phyloP scores from a whole-genome alignment of 1,140 invertebrate species.

The Pseudomyrmex sp. region DNA sequence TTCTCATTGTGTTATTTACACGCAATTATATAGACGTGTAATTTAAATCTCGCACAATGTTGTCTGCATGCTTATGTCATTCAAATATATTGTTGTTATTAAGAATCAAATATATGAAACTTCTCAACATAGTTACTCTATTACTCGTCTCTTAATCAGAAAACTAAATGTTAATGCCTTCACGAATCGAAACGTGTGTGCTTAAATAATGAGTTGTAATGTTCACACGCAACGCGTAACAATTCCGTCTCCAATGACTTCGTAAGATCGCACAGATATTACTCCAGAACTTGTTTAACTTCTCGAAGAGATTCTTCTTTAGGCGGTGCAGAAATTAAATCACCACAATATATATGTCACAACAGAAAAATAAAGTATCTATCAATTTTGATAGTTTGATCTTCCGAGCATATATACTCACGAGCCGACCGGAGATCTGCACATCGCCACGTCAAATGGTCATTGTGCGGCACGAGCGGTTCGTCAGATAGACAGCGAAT shows the following conservation, averaged over 20 bases:
- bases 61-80: not conserved
- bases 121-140: not conserved
- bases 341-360: too few relatives aligned
- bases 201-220: constrained; percentile 6
- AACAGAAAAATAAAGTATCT: not conserved
- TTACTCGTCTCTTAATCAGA: not conserved
- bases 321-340: not conserved
- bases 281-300: not conserved
- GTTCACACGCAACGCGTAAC: not conserved
- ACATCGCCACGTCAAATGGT: constrained; percentile 11
- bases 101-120: not conserved
- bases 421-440: not conserved
- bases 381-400: not conserved
- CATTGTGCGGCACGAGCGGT: not conserved
- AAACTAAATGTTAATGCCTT: not conserved
- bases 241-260: not conserved
- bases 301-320: not conserved
- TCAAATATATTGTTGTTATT: not conserved
- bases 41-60: not conserved
- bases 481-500: not conserved
- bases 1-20: not conserved
- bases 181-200: not conserved
- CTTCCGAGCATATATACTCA: not conserved
- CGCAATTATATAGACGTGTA: not conserved
- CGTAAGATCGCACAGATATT: not conserved